A percentile compares a stretch with the other conserved stretches of the same genome.
phyloP scores from a whole-genome alignment of 1,140 invertebrate genomes.

The Drosophila grimshawi region DNA sequence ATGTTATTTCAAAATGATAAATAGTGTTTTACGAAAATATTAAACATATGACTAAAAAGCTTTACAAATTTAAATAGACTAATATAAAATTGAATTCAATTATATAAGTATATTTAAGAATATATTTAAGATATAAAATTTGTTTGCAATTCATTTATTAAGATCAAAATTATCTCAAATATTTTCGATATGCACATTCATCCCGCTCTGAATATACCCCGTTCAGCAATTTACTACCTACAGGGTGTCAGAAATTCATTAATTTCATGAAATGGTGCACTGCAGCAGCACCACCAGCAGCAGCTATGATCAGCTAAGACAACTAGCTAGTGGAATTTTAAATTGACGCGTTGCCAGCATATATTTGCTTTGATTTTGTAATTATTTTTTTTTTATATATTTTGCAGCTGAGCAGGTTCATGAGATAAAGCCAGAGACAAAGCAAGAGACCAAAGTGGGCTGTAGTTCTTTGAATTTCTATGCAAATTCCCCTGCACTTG shows the following conservation, averaged over 20 bases:
- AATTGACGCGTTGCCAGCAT: constrained; percentile 53
- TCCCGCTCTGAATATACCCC: neutral
- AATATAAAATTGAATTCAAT: no score
- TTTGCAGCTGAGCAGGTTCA: constrained; percentile 58
- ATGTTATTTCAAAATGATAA: no score
- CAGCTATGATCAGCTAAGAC: constrained; percentile 28
- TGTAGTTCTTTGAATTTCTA: constrained; percentile 37
- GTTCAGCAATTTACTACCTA: neutral
- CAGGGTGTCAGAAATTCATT: constrained; percentile 28
- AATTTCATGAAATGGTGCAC: constrained; percentile 42
- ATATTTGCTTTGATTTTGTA: constrained; percentile 52
- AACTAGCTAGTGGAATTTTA: constrained; percentile 43
- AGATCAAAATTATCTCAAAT: no score
- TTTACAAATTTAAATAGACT: no score
- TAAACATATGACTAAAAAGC: no score
- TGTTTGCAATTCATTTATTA: no score
- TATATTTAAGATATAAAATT: no score
- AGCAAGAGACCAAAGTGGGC: constrained; percentile 14
- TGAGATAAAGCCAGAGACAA: constrained; percentile 24
- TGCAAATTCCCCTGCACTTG: constrained; percentile 34
- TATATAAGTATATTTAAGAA: no score
- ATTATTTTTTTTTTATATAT: constrained; percentile 48
- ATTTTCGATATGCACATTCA: no score
- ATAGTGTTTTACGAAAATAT: no score
- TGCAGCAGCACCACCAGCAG: constrained; percentile 15